A percentile compares a stretch with the other conserved stretches of the same genome.
Evolutionary conservation across 2,888 invertebrate species (phyloP).

Genomic region (Crocallis elinguaria): DNA sequence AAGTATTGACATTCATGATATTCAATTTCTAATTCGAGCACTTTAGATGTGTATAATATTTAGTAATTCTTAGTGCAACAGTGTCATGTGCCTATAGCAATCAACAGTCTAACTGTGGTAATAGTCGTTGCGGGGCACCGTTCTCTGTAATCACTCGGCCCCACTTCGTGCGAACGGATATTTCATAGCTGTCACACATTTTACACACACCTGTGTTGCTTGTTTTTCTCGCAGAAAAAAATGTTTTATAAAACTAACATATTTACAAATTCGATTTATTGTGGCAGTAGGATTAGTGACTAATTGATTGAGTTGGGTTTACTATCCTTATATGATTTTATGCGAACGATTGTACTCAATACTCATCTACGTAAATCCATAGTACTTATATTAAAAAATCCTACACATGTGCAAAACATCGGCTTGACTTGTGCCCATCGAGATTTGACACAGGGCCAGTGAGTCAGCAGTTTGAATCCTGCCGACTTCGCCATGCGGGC

Average conservation of each 20-base stretch:
- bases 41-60: not conserved
- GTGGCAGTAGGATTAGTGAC: not conserved
- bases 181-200: conserved; percentile 61
- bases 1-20: too few species aligned
- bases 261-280: conserved; percentile 2
- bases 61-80: not conserved
- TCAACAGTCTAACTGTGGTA: conserved; percentile 28
- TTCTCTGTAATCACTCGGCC: conserved; percentile 55
- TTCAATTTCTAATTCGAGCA: too few species aligned
- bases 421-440: conserved; percentile 68
- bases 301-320: not conserved
- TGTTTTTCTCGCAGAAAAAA: not conserved
- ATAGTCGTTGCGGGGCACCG: conserved; percentile 29
- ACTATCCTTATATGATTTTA: too few species aligned
- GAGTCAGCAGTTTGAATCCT: conserved; percentile 62
- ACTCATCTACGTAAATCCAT: too few species aligned
- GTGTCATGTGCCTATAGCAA: conserved; percentile 18
- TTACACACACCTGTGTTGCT: conserved; percentile 7
- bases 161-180: conserved; percentile 62
- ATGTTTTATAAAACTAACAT: not conserved
- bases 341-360: too few species aligned
- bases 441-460: conserved; percentile 79
- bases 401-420: conserved; percentile 70
- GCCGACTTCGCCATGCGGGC: conserved; percentile 46
- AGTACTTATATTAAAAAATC: too few species aligned